Base-by-base conservation (phyloP, 2,113 vertebrate genomes). In the Macheiramphus alcinus region DNA sequence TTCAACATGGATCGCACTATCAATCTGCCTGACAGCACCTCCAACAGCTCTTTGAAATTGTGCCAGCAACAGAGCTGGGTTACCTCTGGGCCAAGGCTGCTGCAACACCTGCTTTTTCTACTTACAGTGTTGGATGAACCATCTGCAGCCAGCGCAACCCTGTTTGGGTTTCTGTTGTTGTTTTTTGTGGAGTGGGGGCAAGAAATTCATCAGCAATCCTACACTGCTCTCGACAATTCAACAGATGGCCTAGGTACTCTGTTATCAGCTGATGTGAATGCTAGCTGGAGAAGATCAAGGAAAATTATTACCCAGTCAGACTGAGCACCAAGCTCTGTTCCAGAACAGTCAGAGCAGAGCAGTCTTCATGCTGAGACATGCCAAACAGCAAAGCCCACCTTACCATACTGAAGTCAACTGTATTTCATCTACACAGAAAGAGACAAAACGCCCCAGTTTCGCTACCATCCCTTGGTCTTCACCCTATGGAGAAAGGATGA, bases 61-160 rank as follows among this genome's bases (percentile, higher is more conserved):
- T 94, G 97, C 97, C 97, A 97, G 95, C 73, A 79, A 20, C 94
- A 95, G 93, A 95, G 90, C 95, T 96, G 82, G 90, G 90, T 89
- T 96, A 95, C 95, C 95, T 97, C 94, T 95, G 96, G 95, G 91
- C 96, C 95, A 94, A 97, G 94, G 95, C 95, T 95, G 89, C 88
- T 93, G 86, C 90, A 97, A 97, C 96, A 97, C 97, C 96, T 97
- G 97, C 94, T 95, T 97, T 92, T 88, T 84, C 91, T 88, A 43
- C 96, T 93, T 65, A 58, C 0, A 68, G 86, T 9, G 2, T 23
- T 85, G 88, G 86, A 92, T 71, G 88, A 91, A 93, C 96, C 96
- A 97, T 97, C 96, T 97, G 97, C 86, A 97, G 96, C 88, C 91
- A 89, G 86, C 5, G 6, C 85, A 93, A 93, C 83, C 72, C 86